Percentiles rank a stretch among this genome's conserved stretches.
phyloP scores from a whole-genome alignment of 1,140 invertebrate genomes.

The Samia ricini region DNA sequence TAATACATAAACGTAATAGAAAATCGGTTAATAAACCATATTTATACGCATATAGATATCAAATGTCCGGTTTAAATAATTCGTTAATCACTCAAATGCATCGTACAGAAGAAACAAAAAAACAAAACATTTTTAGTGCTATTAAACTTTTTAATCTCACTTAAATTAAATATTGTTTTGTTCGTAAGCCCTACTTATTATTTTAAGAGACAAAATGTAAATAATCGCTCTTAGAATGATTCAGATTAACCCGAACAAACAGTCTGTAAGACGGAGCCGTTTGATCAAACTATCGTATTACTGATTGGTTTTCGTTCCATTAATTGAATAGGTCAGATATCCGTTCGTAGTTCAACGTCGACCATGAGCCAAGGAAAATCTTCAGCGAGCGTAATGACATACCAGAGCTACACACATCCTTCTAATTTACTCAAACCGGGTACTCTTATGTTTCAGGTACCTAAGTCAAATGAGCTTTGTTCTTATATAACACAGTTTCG shows the following conservation, averaged over 20 bases:
- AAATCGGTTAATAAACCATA: too few relatives aligned
- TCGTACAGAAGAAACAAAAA: too few relatives aligned
- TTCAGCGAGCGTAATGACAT: slow-evolving; percentile 43
- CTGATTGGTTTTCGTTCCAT: slow-evolving; percentile 5
- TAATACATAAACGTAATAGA: too few relatives aligned
- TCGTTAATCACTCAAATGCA: too few relatives aligned
- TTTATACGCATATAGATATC: too few relatives aligned
- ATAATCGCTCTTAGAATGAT: not conserved
- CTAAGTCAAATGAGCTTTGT: slow-evolving; percentile 15
- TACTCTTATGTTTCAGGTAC: slow-evolving; percentile 56
- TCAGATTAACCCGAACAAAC: not conserved
- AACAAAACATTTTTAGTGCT: too few relatives aligned
- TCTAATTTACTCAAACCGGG: slow-evolving; percentile 56
- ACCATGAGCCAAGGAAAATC: slow-evolving; percentile 58
- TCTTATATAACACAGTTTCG: too few relatives aligned
- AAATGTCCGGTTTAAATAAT: too few relatives aligned
- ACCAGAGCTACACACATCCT: slow-evolving; percentile 44
- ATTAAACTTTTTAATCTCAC: too few relatives aligned
- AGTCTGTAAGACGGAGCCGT: not conserved
- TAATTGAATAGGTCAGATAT: slow-evolving; percentile 15
- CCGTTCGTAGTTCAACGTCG: slow-evolving; percentile 40
- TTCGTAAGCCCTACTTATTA: too few relatives aligned
- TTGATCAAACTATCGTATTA: slow-evolving; percentile 10
- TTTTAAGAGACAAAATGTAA: not conserved
- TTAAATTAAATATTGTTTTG: too few relatives aligned